A percentile compares a stretch with the other conserved stretches of the same genome.
These are phyloP conservation scores for Ectemnius lituratus DNA, from an alignment of 2,888 invertebrate genomes.

Conservation along the genomic window DNA sequence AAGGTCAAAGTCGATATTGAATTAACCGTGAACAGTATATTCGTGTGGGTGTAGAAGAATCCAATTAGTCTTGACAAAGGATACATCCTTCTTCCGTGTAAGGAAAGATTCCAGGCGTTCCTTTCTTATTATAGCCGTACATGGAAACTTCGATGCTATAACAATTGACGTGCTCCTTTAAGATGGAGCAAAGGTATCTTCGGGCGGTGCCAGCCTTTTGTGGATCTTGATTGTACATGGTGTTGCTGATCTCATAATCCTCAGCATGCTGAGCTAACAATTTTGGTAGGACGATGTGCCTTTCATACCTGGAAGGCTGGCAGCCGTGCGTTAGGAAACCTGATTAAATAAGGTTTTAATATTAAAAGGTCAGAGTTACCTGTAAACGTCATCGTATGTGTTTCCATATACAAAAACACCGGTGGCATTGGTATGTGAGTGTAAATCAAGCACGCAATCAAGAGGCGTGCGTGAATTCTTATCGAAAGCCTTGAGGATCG, in stretches of 20 bases:
- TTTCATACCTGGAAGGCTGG: slow-evolving; percentile 86
- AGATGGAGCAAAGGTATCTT: slow-evolving; percentile 86
- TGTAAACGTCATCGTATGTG: slow-evolving; percentile 93
- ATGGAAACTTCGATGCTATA: slow-evolving; percentile 95
- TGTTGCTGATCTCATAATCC: slow-evolving; percentile 91
- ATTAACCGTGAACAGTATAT: neutral
- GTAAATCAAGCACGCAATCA: slow-evolving; percentile 96
- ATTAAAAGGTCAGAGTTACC: slow-evolving; percentile 78
- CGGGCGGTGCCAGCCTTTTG: slow-evolving; percentile 92
- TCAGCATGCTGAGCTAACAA: slow-evolving; percentile 91
- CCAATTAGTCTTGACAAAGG: slow-evolving; percentile 79
- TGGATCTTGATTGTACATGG: slow-evolving; percentile 95
- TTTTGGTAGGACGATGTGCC: slow-evolving; percentile 97
- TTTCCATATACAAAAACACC: slow-evolving; percentile 98
- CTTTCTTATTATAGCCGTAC: slow-evolving; percentile 89
- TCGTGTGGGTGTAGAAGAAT: neutral
- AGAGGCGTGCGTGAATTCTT: slow-evolving; percentile 86
- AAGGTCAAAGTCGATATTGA: neutral
- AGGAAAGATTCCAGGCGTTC: slow-evolving; percentile 85
- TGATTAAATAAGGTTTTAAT: neutral
- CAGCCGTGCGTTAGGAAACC: slow-evolving; percentile 62
- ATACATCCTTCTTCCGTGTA: slow-evolving; percentile 98
- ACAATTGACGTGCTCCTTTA: slow-evolving; percentile 90
- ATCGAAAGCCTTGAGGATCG: slow-evolving; percentile 87
- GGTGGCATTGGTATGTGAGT: slow-evolving; percentile 94